Evolutionary conservation across 2,113 vertebrate genomes (phyloP).

Genomic region (Myiopsitta monachus): DNA sequence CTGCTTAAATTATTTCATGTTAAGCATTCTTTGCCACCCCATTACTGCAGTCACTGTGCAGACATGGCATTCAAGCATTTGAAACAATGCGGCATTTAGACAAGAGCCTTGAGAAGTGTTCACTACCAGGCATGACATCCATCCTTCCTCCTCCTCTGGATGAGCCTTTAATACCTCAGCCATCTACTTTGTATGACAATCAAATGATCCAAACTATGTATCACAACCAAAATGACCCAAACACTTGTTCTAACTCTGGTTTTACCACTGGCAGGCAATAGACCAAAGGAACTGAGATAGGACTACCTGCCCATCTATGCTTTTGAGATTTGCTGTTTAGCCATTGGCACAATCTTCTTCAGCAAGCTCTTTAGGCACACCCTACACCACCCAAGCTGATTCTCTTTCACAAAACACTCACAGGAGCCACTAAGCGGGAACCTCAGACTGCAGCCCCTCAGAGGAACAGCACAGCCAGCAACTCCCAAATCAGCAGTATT

Average conservation of each 20-base stretch:
- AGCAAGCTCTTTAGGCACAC: background rate
- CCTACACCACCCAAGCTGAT: background rate
- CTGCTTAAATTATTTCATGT: background rate
- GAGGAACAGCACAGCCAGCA: background rate
- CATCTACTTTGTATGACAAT: background rate
- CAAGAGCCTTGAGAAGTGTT: background rate
- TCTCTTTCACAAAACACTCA: background rate
- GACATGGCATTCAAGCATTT: too few species aligned
- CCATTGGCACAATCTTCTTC: background rate
- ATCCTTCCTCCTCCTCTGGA: background rate
- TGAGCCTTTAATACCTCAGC: background rate
- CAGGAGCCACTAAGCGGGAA: background rate
- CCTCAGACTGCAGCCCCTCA: background rate
- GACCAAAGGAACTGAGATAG: background rate
- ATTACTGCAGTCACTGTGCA: background rate
- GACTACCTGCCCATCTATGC: background rate
- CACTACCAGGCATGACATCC: background rate
- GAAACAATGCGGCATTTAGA: background rate
- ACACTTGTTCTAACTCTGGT: background rate
- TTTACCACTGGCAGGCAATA: background rate
- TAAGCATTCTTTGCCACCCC: background rate
- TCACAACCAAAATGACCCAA: background rate
- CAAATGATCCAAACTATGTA: fast-evolving
- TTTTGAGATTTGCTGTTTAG: background rate
- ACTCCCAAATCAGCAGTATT: background rate